Evolutionary conservation across 2,888 invertebrate genomes (phyloP).

Genomic region (Sceliomorpha sp.): DNA sequence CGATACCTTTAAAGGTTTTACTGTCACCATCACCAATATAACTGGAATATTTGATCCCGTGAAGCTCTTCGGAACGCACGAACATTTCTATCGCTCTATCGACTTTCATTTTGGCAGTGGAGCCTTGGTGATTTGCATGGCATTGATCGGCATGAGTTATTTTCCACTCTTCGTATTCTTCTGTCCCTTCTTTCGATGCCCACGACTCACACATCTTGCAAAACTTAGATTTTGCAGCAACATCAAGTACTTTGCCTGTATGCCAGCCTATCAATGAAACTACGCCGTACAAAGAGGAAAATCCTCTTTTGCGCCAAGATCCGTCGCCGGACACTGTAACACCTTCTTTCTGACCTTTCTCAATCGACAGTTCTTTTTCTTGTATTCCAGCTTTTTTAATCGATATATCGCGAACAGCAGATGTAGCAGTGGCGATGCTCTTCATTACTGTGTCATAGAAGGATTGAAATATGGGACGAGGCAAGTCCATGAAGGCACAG

Average conservation of each 20-base stretch:
- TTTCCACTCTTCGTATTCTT: constrained; percentile 12
- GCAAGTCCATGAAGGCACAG: no score
- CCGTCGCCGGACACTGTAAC: constrained; percentile 10
- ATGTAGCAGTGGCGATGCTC: no score
- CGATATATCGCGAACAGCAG: no score
- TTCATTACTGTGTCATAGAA: no score
- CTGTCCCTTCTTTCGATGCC: constrained; percentile 7
- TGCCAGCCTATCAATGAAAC: constrained; percentile 2
- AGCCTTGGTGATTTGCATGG: constrained; percentile 14
- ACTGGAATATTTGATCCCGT: constrained; percentile 2
- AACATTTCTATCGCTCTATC: constrained; percentile 11
- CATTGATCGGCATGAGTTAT: constrained; percentile 7
- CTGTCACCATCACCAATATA: constrained; percentile 9
- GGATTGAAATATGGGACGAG: no score
- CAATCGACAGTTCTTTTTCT: no score
- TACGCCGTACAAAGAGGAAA: constrained; percentile 6
- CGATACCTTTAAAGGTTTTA: constrained; percentile 7
- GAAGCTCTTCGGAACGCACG: constrained; percentile 9
- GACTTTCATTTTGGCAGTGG: constrained; percentile 9
- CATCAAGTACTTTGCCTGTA: constrained; percentile 7
- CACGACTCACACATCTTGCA: constrained; percentile 3
- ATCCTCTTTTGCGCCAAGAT: constrained; percentile 4
- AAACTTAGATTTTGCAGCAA: constrained; percentile 2
- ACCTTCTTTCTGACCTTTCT: no score
- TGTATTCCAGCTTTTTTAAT: no score